Percentiles rank a stretch among this genome's conserved stretches.
These are phyloP conservation scores for Solea solea DNA, from an alignment of 2,113 vertebrate genomes.

Conservation along the genomic window DNA sequence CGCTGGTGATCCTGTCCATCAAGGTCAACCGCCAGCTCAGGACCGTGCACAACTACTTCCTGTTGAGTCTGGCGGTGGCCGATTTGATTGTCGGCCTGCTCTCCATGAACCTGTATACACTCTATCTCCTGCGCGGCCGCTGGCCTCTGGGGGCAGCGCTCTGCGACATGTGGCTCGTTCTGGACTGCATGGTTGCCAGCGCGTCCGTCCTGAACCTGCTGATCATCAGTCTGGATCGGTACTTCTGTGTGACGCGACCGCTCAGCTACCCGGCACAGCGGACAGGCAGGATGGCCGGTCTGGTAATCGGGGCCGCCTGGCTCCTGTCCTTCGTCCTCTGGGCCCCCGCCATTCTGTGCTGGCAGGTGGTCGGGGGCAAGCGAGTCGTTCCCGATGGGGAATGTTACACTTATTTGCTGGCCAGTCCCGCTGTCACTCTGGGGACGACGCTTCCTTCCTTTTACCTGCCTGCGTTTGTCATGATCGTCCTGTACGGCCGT, in stretches of 20 bases:
- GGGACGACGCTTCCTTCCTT: conserved; percentile 91
- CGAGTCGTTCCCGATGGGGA: conserved; percentile 83
- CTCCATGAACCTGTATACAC: conserved; percentile 91
- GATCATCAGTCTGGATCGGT: conserved; percentile 93
- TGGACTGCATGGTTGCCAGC: conserved; percentile 90
- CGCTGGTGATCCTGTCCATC: conserved; percentile 93
- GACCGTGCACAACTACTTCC: conserved; percentile 95
- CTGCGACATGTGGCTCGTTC: conserved; percentile 91
- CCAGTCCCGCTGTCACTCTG: conserved; percentile 88
- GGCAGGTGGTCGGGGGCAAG: conserved; percentile 86
- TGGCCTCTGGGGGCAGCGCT: conserved; percentile 90
- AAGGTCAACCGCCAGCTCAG: conserved; percentile 91
- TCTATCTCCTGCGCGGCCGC: conserved; percentile 88
- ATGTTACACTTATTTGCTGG: conserved; percentile 92
- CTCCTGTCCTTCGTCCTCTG: conserved; percentile 90
- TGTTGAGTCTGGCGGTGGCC: conserved; percentile 91
- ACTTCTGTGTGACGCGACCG: conserved; percentile 93
- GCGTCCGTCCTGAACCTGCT: conserved; percentile 94
- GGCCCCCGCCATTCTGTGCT: conserved; percentile 93
- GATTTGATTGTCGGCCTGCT: conserved; percentile 90
- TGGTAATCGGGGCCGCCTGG: conserved; percentile 91
- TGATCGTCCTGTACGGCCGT: conserved; percentile 90
- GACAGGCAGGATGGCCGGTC: conserved; percentile 84
- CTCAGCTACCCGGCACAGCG: conserved; percentile 88
- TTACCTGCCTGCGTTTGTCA: conserved; percentile 91